Evolutionary conservation across 1,140 invertebrate genomes (phyloP).

Genomic region (Zaprionus camerounensis): DNA sequence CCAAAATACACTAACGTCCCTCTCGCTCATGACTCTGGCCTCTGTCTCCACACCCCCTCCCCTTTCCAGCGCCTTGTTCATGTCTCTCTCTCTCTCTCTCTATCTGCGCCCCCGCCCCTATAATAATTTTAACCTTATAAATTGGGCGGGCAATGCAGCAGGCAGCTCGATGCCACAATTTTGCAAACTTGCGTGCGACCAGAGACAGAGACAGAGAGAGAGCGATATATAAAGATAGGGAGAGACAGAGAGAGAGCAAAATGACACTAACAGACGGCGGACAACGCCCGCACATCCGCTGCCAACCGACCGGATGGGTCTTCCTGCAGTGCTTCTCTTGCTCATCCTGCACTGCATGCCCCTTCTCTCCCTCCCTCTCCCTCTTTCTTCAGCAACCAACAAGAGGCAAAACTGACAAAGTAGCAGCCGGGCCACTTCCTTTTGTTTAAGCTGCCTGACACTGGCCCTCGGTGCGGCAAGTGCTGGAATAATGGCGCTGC

Average conservation of each 20-base stretch:
- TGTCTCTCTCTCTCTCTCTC: no score
- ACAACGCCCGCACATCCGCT: conserved; percentile 67
- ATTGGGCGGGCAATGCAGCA: conserved; percentile 53
- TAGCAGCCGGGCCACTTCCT: conserved; percentile 78
- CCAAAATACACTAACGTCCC: conserved; percentile 20
- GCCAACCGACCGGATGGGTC: conserved; percentile 55
- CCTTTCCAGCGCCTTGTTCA: no score
- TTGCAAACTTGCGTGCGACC: conserved; percentile 81
- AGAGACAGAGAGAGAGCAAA: conserved; percentile 36
- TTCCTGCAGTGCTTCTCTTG: conserved; percentile 8
- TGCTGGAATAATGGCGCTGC: conserved; percentile 57
- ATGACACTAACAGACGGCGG: conserved; percentile 16
- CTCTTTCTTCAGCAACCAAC: conserved; percentile 14
- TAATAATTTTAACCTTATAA: conserved; percentile 80
- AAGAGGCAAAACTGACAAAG: conserved; percentile 77
- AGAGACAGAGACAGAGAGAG: conserved; percentile 38
- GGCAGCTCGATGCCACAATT: conserved; percentile 70
- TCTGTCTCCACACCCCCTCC: neutral
- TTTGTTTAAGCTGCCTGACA: conserved; percentile 79
- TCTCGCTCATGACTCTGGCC: neutral
- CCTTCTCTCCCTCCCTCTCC: neutral
- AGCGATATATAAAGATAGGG: neutral
- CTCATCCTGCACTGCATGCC: neutral
- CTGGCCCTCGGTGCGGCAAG: conserved; percentile 60
- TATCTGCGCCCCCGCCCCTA: conserved; percentile 8